Conservation (phyloP, 2,888 invertebrate species). For the Drosophila mimica region DNA sequence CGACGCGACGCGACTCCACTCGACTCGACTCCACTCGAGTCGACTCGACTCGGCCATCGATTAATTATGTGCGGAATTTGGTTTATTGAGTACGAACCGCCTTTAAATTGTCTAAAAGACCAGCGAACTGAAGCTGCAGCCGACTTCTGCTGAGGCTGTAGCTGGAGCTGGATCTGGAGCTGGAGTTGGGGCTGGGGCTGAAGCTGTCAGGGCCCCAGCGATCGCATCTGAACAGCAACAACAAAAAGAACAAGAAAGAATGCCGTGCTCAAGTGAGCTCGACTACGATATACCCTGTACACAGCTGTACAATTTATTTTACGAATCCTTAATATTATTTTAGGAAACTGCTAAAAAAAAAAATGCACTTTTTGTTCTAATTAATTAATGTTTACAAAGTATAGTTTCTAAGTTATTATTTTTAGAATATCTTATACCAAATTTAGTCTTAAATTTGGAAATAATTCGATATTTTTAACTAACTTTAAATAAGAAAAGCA, state of each 20-base stretch:
- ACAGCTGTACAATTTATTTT: accelerated
- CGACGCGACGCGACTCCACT: constrained; percentile 15
- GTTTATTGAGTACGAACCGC: constrained; percentile 82
- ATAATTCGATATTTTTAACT: background rate
- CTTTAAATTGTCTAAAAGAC: constrained; percentile 82
- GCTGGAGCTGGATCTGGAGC: constrained; percentile 48
- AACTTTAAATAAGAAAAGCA: background rate
- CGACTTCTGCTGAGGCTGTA: constrained; percentile 43
- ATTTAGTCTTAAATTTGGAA: background rate
- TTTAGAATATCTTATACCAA: background rate
- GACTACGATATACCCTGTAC: background rate
- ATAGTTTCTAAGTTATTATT: background rate
- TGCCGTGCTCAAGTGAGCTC: accelerated
- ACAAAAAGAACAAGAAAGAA: background rate
- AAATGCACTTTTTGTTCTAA: accelerated
- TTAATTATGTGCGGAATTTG: constrained; percentile 84
- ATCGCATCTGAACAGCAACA: constrained; percentile 34
- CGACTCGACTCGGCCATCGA: constrained; percentile 69
- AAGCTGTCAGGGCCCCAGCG: constrained; percentile 66
- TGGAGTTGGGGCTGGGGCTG: constrained; percentile 31
- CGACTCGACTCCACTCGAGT: constrained; percentile 43
- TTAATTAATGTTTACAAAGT: background rate
- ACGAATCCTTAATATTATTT: too few relatives aligned
- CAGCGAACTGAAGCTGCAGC: constrained; percentile 60
- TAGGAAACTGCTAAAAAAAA: background rate